Percentiles rank a stretch among this genome's conserved stretches.
Evolutionary conservation across 1,140 invertebrate genomes (phyloP).

Genomic region (Chironomus tepperi): DNA sequence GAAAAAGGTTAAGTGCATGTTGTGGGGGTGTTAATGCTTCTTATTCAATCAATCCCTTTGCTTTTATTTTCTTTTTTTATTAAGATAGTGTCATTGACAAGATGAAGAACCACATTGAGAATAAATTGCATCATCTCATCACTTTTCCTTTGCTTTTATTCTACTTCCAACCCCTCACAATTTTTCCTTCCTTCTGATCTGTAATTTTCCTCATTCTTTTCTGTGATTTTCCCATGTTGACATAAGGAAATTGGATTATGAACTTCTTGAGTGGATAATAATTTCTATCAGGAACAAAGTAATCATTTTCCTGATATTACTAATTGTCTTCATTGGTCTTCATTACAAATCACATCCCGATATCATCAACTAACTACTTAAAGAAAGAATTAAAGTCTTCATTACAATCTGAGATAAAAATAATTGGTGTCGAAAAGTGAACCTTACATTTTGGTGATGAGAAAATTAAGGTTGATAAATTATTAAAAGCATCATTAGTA

Average conservation of each 20-base stretch:
- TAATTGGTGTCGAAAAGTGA: conserved; percentile 20
- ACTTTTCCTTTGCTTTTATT: background rate
- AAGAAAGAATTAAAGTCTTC: background rate
- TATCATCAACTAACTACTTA: background rate
- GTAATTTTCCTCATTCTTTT: background rate
- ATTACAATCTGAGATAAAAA: background rate
- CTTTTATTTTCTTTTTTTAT: background rate
- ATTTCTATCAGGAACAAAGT: background rate
- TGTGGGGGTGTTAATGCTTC: background rate
- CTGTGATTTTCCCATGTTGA: background rate
- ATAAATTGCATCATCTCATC: conserved; percentile 5
- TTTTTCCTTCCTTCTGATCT: background rate
- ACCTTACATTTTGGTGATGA: background rate
- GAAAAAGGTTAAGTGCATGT: background rate
- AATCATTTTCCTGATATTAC: background rate
- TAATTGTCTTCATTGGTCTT: background rate
- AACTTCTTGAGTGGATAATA: background rate
- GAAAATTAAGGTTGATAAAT: conserved; percentile 1
- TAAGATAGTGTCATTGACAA: conserved; percentile 1
- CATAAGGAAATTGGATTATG: conserved; percentile 20
- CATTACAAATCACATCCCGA: background rate
- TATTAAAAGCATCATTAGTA: conserved; percentile 1
- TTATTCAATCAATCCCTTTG: background rate
- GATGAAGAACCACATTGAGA: conserved; percentile 6
- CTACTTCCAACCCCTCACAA: background rate